phyloP scores from a whole-genome alignment of 2,113 vertebrate species.

The Silurus meridionalis region DNA sequence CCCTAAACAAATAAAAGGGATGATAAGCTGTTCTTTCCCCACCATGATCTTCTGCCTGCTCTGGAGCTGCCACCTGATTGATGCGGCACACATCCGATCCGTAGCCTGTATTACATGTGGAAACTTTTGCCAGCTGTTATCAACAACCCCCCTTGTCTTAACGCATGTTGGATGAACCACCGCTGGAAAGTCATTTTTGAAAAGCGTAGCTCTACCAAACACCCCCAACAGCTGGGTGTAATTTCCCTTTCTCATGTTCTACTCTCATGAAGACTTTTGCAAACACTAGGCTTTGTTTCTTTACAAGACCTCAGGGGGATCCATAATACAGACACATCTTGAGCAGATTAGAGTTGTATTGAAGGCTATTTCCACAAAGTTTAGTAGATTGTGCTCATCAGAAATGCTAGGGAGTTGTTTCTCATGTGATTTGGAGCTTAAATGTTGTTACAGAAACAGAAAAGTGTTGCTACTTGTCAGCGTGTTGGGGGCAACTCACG shows the following conservation, averaged over 20 bases:
- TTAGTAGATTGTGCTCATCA: background rate
- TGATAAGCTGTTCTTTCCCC: conserved; percentile 12
- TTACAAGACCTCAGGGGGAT: background rate
- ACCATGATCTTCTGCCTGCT: background rate
- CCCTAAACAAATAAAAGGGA: conserved; percentile 19
- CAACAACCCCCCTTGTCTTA: background rate
- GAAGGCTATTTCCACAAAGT: background rate
- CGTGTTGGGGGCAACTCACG: background rate
- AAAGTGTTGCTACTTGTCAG: background rate
- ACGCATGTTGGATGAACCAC: background rate
- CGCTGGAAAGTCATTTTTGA: background rate
- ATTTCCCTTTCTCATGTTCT: conserved; percentile 4
- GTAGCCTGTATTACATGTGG: background rate
- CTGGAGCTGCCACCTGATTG: background rate
- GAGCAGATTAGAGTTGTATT: conserved; percentile 1
- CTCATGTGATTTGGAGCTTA: background rate
- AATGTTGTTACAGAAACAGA: background rate
- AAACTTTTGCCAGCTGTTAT: background rate
- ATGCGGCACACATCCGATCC: background rate
- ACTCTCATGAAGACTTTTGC: background rate
- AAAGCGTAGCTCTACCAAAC: too few species aligned
- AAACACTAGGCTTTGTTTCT: conserved; percentile 4
- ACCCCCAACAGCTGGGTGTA: background rate
- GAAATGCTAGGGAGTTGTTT: background rate
- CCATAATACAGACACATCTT: background rate